Conservation (phyloP, 2,888 invertebrate species). For the Teleiodes luculella region DNA sequence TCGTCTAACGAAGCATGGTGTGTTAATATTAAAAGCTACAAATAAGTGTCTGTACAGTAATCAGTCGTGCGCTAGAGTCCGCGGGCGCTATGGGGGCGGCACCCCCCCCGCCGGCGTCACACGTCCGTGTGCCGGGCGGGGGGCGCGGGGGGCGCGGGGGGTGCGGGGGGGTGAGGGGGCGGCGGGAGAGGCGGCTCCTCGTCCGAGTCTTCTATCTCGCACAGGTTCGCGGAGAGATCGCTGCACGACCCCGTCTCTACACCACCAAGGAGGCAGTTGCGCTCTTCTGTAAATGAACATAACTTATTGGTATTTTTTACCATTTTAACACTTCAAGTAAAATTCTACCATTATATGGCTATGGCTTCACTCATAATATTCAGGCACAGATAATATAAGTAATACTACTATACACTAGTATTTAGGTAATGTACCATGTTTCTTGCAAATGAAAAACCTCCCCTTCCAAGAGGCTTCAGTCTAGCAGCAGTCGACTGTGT, state of each 20-base stretch:
- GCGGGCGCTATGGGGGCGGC: constrained; percentile 18
- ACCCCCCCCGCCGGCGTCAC: constrained; percentile 21
- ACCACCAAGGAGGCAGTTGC: constrained; percentile 86
- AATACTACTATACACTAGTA: no score
- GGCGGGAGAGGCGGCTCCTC: constrained; percentile 71
- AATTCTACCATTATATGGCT: no score
- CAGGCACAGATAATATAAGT: no score
- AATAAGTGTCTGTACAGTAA: constrained; percentile 5
- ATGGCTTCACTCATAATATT: no score
- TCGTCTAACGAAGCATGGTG: neutral
- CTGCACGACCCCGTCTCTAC: constrained; percentile 82
- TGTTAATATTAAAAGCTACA: neutral
- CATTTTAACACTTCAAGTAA: no score
- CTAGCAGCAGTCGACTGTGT: no score
- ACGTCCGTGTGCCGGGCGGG: constrained; percentile 44
- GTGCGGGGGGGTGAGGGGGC: constrained; percentile 19
- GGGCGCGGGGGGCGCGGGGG: constrained; percentile 37
- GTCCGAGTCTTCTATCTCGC: constrained; percentile 95
- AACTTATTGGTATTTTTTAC: no score
- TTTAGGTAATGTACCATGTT: no score
- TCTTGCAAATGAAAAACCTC: no score
- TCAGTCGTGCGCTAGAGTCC: constrained; percentile 18
- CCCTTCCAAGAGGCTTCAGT: no score
- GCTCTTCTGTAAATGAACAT: constrained; percentile 76
- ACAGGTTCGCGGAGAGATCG: constrained; percentile 91